Percentiles rank a stretch among this genome's conserved stretches.
phyloP scores from a whole-genome alignment of 2,888 invertebrate genomes.

The Galerucella nymphaeae region DNA sequence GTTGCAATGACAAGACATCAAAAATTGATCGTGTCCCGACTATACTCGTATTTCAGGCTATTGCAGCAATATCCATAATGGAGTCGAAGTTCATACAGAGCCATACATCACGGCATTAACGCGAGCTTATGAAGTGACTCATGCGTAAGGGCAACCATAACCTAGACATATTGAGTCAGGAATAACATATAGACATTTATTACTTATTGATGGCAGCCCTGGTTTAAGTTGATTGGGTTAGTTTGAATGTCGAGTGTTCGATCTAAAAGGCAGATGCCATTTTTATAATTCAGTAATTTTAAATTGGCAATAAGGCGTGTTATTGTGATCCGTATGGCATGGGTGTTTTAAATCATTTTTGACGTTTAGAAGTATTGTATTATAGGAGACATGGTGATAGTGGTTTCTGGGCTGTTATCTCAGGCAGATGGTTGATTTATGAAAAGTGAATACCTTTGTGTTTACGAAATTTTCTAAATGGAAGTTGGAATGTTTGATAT shows the following conservation, averaged over 20 bases:
- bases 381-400: constrained; percentile 56
- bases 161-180: constrained; percentile 53
- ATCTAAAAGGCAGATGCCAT: constrained; percentile 59
- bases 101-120: constrained; percentile 58
- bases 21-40: constrained; percentile 29
- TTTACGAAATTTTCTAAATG: constrained; percentile 18
- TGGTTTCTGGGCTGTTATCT: constrained; percentile 49
- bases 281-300: constrained; percentile 56
- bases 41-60: constrained; percentile 34
- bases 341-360: constrained; percentile 58
- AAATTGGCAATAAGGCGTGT: constrained; percentile 57
- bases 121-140: constrained; percentile 59
- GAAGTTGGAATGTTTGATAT: constrained; percentile 29
- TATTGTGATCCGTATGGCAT: constrained; percentile 49
- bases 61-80: constrained; percentile 54
- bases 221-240: constrained; percentile 56
- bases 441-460: constrained; percentile 30
- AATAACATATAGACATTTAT: constrained; percentile 55
- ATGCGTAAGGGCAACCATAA: constrained; percentile 57
- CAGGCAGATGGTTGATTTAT: constrained; percentile 57
- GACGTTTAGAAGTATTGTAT: constrained; percentile 56
- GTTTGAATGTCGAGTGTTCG: constrained; percentile 50
- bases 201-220: constrained; percentile 61
- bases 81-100: constrained; percentile 54
- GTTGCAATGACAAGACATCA: constrained; percentile 6